Evolutionary conservation across 2,888 invertebrate genomes (phyloP).

Genomic region (Drosophila engyochracea): DNA sequence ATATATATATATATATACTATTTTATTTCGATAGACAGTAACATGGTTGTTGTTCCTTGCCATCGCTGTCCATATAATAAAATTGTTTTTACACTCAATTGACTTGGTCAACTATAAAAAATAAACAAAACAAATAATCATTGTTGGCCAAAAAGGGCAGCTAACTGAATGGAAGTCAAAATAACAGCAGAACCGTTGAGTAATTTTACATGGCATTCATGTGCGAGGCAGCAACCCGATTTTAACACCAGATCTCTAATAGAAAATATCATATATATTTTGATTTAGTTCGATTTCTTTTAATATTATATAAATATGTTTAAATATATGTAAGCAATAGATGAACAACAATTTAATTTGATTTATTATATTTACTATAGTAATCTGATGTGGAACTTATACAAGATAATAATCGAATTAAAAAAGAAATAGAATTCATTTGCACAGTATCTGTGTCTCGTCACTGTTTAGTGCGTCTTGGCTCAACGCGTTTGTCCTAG

Average conservation of each 20-base stretch:
- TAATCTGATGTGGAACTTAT: neutral
- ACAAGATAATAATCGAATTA: neutral
- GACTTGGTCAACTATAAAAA: slow-evolving; percentile 76
- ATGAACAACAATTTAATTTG: neutral
- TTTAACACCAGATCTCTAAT: neutral
- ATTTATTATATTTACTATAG: neutral
- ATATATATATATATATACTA: slow-evolving; percentile 16
- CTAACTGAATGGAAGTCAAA: slow-evolving; percentile 43
- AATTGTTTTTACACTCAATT: slow-evolving; percentile 83
- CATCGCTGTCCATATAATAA: slow-evolving; percentile 65
- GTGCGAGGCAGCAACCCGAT: slow-evolving; percentile 13
- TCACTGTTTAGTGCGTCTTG: neutral
- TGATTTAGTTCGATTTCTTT: neutral
- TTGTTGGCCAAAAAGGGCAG: slow-evolving; percentile 23
- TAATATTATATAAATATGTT: neutral
- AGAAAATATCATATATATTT: neutral
- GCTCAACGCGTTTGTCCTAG: neutral
- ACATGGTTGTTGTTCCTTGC: slow-evolving; percentile 1
- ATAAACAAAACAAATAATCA: slow-evolving; percentile 38
- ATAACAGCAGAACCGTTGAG: slow-evolving; percentile 27
- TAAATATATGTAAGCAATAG: neutral
- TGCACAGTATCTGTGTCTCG: neutral
- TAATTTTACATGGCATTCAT: slow-evolving; percentile 45
- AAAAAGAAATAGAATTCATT: neutral
- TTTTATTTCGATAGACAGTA: slow-evolving; percentile 16